Evolutionary conservation across 1,140 invertebrate species (phyloP), one percentile per base, ranked within the genome.

Genomic region (Fopius arisanus): DNA sequence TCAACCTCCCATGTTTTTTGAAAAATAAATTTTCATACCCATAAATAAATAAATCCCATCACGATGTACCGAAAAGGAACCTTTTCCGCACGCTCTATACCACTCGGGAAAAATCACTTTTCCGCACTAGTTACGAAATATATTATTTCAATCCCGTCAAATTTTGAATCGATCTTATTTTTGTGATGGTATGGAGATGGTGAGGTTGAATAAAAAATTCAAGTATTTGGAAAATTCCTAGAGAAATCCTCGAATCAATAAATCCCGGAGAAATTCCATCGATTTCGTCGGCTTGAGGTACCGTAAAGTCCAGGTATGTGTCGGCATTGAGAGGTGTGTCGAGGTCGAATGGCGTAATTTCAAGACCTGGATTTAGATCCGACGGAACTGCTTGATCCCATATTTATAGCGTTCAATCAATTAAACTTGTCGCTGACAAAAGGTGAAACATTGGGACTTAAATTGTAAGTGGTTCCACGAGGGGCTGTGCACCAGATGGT

Each of bases 251-350:
- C n/a, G n/a, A n/a, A 2, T 37, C 33, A 37, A 37, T 37, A 37
- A 37, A 37, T 12, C 9, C 1, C 7, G 9, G 12, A 37, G 4
- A 48, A 2, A 48, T 48, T 12, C 43, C 43, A 48, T 14, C 43
- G 9, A 37, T 37, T 48, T n/a, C 14, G 23, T 26, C 54, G 21
- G 10, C 14, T 59, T 59, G 21, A 14, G 54, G 43, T 59, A 59
- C 54, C 54, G 54, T 59, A 59, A 59, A 5, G 54, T 59, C 54
- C 26, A 59, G 54, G 19, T 28, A 12, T 59, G 54, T 51, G n/a
- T 19, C 54, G 54, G 54, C 54, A 59, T 59, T 59, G 54, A 59
- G 54, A 59, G 54, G 54, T 59, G 54, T 59, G 54, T 59, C 54
- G 54, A 59, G 54, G 54, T 26, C 54, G 54, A 26, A 23, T 59